Evolutionary conservation across 2,888 invertebrate species (phyloP).

Genomic region (Paralinhomoeus sp.): DNA sequence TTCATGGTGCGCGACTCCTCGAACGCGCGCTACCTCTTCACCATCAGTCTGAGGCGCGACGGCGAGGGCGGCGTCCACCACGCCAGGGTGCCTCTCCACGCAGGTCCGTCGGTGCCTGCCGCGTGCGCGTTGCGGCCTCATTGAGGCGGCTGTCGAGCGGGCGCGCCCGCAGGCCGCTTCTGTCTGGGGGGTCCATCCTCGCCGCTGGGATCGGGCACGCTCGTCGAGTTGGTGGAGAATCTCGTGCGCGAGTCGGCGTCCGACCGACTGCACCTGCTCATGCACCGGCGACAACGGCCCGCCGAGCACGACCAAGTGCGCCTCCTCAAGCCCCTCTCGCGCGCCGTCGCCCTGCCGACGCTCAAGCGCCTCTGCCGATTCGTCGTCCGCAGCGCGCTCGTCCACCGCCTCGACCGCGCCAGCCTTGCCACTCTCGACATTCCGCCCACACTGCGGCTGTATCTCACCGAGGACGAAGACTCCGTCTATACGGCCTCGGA

Average conservation of each 20-base stretch:
- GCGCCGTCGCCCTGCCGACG: not conserved
- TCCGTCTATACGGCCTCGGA: too few relatives aligned
- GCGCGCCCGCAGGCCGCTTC: not conserved
- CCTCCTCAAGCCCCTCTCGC: not conserved
- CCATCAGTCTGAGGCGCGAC: constrained; percentile 45
- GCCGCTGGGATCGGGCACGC: not conserved
- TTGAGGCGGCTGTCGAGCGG: too few relatives aligned
- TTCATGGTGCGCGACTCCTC: constrained; percentile 56
- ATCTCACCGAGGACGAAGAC: too few relatives aligned
- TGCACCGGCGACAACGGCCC: not conserved
- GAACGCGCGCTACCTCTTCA: constrained; percentile 44
- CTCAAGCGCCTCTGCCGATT: not conserved
- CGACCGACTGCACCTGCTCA: not conserved
- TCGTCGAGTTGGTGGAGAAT: not conserved
- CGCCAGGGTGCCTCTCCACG: constrained; percentile 47
- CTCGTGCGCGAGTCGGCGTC: not conserved
- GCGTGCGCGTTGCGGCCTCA: not conserved
- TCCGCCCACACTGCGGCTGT: too few relatives aligned
- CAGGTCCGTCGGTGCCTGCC: constrained; percentile 35
- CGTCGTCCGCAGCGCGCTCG: not conserved
- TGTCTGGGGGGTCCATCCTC: constrained; percentile 2
- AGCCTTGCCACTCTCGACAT: too few relatives aligned
- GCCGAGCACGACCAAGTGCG: not conserved
- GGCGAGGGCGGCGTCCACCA: constrained; percentile 44
- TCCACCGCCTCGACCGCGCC: not conserved